Conservation (phyloP, 2,113 vertebrate species). For the Okapia johnstoni region DNA sequence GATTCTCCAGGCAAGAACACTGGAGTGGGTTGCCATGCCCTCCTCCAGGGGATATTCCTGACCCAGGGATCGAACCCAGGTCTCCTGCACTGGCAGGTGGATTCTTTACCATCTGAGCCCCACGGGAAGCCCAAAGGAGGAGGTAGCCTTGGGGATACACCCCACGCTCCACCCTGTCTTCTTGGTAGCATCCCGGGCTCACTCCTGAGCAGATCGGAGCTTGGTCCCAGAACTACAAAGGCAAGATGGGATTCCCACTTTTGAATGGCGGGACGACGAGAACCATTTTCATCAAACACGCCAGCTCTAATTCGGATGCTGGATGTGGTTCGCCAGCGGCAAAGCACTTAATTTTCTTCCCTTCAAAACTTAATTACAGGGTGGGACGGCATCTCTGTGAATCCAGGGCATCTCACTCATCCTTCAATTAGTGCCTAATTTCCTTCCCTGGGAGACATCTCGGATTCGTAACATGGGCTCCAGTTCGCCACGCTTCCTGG, state of each 20-base stretch:
- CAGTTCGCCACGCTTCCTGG: accelerated
- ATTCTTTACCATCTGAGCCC: neutral
- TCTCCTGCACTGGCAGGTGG: neutral
- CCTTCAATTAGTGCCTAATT: neutral
- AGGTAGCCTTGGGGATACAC: accelerated
- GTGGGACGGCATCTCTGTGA: neutral
- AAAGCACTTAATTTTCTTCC: neutral
- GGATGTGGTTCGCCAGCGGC: accelerated
- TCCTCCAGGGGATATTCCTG: neutral
- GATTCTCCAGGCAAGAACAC: neutral
- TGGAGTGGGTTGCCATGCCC: neutral
- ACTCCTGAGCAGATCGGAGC: accelerated
- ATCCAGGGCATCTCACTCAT: neutral
- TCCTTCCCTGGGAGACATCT: neutral
- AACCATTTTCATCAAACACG: neutral
- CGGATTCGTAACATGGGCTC: accelerated
- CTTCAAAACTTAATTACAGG: neutral
- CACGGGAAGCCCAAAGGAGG: neutral
- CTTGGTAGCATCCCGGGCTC: accelerated
- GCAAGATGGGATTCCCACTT: accelerated
- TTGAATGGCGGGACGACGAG: neutral
- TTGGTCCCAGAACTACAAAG: accelerated
- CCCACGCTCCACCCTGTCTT: accelerated
- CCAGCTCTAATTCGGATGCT: neutral
- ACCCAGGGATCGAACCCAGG: neutral